A percentile compares a stretch with the other conserved stretches of the same genome.
phyloP scores from a whole-genome alignment of 1,140 invertebrate species.

The Neotoxoptera formosana region DNA sequence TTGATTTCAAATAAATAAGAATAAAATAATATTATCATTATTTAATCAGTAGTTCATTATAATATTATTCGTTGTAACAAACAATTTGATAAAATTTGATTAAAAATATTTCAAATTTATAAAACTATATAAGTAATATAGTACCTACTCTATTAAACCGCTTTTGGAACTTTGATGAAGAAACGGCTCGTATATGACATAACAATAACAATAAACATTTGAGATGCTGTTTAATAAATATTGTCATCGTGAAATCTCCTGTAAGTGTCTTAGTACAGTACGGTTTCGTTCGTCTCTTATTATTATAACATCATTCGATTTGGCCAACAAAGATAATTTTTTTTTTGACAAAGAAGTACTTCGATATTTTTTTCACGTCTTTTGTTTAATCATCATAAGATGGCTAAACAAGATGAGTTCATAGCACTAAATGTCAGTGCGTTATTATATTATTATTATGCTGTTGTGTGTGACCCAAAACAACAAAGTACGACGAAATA shows the following conservation, averaged over 20 bases:
- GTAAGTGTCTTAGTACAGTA: not conserved
- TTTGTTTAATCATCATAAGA: slow-evolving; percentile 13
- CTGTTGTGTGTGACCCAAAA: slow-evolving; percentile 51
- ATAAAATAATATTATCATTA: not conserved
- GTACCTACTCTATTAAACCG: not conserved
- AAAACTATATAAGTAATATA: not conserved
- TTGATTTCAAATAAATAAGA: not conserved
- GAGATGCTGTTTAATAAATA: not conserved
- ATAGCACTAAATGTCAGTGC: slow-evolving; percentile 20
- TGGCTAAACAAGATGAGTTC: slow-evolving; percentile 21
- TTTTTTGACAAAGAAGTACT: not conserved
- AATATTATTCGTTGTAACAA: not conserved
- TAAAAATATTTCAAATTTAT: not conserved
- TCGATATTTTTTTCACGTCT: not conserved
- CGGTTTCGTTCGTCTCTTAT: not conserved
- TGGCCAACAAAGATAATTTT: not conserved
- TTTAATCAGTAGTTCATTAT: not conserved
- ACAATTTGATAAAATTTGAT: not conserved
- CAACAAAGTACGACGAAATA: slow-evolving; percentile 41
- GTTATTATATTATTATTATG: slow-evolving; percentile 1
- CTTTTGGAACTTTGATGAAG: not conserved
- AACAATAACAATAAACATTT: not conserved
- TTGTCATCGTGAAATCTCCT: not conserved
- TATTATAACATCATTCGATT: not conserved
- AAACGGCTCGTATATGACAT: not conserved